Evolutionary conservation across 2,797 vertebrate genomes (phyloP).

Genomic region (Hydrolagus colliei): DNA sequence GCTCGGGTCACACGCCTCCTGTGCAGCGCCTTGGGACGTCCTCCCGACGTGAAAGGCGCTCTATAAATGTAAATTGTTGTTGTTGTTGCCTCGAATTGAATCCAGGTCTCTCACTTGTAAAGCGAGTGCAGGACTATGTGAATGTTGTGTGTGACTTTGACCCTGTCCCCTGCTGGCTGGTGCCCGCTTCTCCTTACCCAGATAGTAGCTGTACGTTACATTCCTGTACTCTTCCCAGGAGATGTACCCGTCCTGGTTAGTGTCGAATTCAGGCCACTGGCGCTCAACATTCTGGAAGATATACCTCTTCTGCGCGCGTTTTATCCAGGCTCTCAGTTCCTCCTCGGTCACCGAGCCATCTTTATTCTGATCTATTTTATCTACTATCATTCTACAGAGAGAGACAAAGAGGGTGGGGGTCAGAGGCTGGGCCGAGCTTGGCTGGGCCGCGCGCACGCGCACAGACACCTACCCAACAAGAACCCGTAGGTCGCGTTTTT

Average conservation of each 20-base stretch:
- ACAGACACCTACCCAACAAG: slow-evolving; percentile 71
- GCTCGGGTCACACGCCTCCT: too few species aligned
- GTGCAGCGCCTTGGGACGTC: too few species aligned
- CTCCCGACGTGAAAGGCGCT: too few species aligned
- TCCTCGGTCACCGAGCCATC: slow-evolving; percentile 69
- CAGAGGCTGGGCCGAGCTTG: not conserved
- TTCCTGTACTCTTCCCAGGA: slow-evolving; percentile 80
- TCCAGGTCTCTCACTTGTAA: too few species aligned
- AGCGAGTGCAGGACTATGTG: too few species aligned
- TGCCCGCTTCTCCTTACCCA: slow-evolving; percentile 59
- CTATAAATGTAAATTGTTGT: too few species aligned
- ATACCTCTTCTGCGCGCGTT: slow-evolving; percentile 65
- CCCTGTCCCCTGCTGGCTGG: not conserved
- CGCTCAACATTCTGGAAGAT: slow-evolving; percentile 60
- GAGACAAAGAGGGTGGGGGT: slow-evolving; percentile 27
- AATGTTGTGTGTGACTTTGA: too few species aligned
- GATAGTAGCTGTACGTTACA: slow-evolving; percentile 68
- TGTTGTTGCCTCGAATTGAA: too few species aligned
- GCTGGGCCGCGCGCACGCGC: too few species aligned
- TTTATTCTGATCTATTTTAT: slow-evolving; percentile 65
- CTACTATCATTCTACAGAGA: slow-evolving; percentile 67
- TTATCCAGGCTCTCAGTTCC: slow-evolving; percentile 72
- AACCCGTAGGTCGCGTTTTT: slow-evolving; percentile 95
- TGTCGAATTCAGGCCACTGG: slow-evolving; percentile 71
- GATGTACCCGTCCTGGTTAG: slow-evolving; percentile 61